Conservation (phyloP, 2,888 invertebrate species). For the Philhelius pedissequus region DNA sequence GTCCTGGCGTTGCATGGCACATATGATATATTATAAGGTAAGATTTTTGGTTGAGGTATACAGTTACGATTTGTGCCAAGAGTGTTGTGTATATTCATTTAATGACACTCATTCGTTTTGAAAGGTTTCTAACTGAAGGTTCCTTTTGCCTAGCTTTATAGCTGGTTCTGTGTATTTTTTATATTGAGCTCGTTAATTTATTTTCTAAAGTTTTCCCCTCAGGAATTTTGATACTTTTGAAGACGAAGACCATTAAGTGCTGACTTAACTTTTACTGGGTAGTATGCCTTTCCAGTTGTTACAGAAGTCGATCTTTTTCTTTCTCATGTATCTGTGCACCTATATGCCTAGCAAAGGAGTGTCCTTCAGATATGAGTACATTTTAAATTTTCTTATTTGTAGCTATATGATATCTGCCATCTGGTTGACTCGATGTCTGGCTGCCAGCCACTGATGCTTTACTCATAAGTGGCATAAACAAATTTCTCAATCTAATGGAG, state of each 20-base stretch:
- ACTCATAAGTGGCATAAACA: background rate
- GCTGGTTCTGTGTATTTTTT: background rate
- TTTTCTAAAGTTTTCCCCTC: conserved; percentile 5
- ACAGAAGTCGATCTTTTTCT: background rate
- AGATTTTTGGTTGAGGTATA: conserved; percentile 41
- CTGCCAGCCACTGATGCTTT: background rate
- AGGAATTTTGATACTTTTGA: conserved; percentile 13
- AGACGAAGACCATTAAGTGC: conserved; percentile 5
- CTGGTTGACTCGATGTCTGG: background rate
- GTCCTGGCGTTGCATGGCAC: background rate
- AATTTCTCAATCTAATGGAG: conserved; percentile 10
- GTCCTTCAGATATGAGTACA: background rate
- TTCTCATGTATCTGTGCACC: background rate
- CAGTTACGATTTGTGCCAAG: conserved; percentile 19
- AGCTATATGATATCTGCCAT: background rate
- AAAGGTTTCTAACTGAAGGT: conserved; percentile 34
- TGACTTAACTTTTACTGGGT: conserved; percentile 15
- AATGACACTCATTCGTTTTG: conserved; percentile 53
- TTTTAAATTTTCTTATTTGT: background rate
- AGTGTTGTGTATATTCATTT: conserved; percentile 52
- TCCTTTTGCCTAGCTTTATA: background rate
- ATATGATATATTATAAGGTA: conserved; percentile 29
- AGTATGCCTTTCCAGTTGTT: background rate
- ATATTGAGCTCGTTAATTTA: conserved; percentile 38
- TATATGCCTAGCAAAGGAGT: background rate